Evolutionary conservation across 1,140 invertebrate genomes (phyloP).

Genomic region (Subanguina moxae): DNA sequence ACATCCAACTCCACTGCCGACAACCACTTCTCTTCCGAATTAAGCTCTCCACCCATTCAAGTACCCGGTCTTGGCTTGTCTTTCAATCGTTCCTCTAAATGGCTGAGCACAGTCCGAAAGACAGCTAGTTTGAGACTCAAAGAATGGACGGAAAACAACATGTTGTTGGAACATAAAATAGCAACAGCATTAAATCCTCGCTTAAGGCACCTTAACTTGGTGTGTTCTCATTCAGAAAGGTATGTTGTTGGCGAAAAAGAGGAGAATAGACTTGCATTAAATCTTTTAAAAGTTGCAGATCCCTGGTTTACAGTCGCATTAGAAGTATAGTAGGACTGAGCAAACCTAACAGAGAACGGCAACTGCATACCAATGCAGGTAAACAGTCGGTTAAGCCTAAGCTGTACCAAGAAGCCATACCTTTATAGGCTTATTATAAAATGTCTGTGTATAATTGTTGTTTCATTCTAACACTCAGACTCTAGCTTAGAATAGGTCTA

Average conservation of each 20-base stretch:
- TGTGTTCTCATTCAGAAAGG: conserved; percentile 42
- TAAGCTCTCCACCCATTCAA: background rate
- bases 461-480: too few relatives aligned
- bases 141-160: conserved; percentile 37
- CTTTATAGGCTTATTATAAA: too few relatives aligned
- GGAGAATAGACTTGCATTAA: background rate
- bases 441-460: too few relatives aligned
- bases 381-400: too few relatives aligned
- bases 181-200: conserved; percentile 43
- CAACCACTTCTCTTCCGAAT: background rate
- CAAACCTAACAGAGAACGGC: conserved; percentile 17
- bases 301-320: conserved; percentile 21
- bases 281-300: conserved; percentile 15
- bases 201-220: conserved; percentile 39
- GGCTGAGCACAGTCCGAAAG: background rate
- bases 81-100: background rate
- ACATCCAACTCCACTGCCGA: background rate
- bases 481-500: too few relatives aligned
- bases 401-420: too few relatives aligned
- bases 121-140: conserved; percentile 14
- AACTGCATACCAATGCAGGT: conserved; percentile 9
- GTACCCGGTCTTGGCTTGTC: background rate
- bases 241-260: conserved; percentile 16
- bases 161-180: conserved; percentile 34
- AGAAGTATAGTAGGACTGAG: conserved; percentile 24